phyloP scores from a whole-genome alignment of 2,888 invertebrate species.

The Brenthis daphne region DNA sequence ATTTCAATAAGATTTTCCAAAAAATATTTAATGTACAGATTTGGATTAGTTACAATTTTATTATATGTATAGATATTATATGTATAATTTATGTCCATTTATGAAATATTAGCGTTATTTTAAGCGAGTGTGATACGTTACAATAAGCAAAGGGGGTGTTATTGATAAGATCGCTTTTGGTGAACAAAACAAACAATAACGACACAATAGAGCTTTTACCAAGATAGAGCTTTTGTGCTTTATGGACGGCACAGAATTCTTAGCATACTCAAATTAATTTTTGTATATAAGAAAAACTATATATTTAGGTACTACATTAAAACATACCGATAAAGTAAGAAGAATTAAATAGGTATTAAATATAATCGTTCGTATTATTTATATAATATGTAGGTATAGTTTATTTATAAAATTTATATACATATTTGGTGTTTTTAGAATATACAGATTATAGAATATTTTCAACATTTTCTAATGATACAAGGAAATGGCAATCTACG shows the following conservation, averaged over 20 bases:
- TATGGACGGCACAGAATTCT: slow-evolving; percentile 47
- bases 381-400: too few species aligned
- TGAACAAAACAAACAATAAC: slow-evolving; percentile 65
- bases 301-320: background rate
- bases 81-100: slow-evolving; percentile 15
- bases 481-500: background rate
- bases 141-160: slow-evolving; percentile 42
- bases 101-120: slow-evolving; percentile 18
- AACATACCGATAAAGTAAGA: background rate
- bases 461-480: background rate
- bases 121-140: slow-evolving; percentile 20
- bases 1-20: too few species aligned
- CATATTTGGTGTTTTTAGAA: too few species aligned
- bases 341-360: too few species aligned
- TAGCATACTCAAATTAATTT: slow-evolving; percentile 51
- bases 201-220: slow-evolving; percentile 71
- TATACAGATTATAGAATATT: too few species aligned
- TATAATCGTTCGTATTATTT: too few species aligned
- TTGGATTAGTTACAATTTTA: too few species aligned
- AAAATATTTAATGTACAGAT: too few species aligned
- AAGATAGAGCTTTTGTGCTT: slow-evolving; percentile 64
- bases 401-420: too few species aligned
- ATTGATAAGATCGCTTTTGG: slow-evolving; percentile 66
- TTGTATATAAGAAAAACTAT: slow-evolving; percentile 5
- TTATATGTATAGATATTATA: too few species aligned